Evolutionary conservation across 1,140 invertebrate species (phyloP).

Genomic region (Lepidurus arcticus): DNA sequence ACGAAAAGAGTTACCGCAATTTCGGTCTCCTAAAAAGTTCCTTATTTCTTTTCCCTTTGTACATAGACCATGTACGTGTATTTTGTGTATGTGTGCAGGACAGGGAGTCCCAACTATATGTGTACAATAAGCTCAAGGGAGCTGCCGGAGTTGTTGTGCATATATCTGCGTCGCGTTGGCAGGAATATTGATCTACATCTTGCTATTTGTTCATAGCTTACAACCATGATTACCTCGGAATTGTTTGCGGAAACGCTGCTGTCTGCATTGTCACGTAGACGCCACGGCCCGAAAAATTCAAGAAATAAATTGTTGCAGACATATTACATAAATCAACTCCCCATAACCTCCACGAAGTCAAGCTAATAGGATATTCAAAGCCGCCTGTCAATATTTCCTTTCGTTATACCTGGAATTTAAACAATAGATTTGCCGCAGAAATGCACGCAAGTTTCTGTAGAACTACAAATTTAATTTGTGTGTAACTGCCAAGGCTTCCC

Average conservation of each 20-base stretch:
- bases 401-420: too few relatives aligned
- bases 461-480: too few relatives aligned
- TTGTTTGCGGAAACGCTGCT: slow-evolving; percentile 14
- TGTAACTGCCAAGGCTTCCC: too few relatives aligned
- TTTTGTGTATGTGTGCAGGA: background rate
- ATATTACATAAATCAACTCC: background rate
- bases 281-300: background rate
- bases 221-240: slow-evolving; percentile 1
- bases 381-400: too few relatives aligned
- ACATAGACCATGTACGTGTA: background rate
- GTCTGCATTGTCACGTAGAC: slow-evolving; percentile 9
- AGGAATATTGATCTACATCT: slow-evolving; percentile 16
- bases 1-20: background rate
- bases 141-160: background rate
- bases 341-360: too few relatives aligned
- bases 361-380: too few relatives aligned
- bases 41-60: background rate
- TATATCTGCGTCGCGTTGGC: slow-evolving; percentile 18
- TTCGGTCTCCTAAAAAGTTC: background rate
- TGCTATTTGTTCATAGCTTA: background rate
- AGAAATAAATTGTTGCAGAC: background rate
- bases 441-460: too few relatives aligned
- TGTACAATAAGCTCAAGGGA: background rate
- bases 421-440: too few relatives aligned
- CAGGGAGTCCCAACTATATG: background rate